phyloP scores from a whole-genome alignment of 2,797 vertebrate species.

The Esox masquinongy region DNA sequence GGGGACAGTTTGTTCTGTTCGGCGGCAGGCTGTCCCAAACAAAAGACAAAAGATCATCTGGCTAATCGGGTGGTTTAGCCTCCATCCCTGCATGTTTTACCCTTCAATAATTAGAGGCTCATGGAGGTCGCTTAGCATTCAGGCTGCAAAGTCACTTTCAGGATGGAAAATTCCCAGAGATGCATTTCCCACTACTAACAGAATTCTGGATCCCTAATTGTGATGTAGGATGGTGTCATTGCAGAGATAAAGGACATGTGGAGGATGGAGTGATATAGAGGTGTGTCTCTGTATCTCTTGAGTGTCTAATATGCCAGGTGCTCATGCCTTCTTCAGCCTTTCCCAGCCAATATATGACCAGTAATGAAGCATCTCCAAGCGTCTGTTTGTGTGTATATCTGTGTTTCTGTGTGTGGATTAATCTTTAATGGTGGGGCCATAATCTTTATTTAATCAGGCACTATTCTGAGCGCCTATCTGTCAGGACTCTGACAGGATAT shows the following conservation, averaged over 20 bases:
- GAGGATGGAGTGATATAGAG: not conserved
- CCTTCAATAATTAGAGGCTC: not conserved
- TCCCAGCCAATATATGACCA: not conserved
- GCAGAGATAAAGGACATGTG: not conserved
- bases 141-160: not conserved
- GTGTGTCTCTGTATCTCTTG: not conserved
- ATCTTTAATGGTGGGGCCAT: constrained; percentile 62
- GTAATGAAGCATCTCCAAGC: not conserved
- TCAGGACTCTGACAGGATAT: constrained; percentile 24
- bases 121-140: not conserved
- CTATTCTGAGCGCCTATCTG: constrained; percentile 62
- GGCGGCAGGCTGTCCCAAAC: not conserved
- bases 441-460: constrained; percentile 76
- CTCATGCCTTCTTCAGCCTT: not conserved
- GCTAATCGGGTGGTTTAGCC: not conserved
- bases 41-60: not conserved
- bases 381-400: constrained; percentile 7
- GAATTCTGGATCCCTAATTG: not conserved
- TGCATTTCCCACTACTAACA: not conserved
- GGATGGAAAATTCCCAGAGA: not conserved
- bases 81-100: not conserved
- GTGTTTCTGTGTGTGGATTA: constrained; percentile 28
- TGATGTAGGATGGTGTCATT: not conserved
- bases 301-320: not conserved
- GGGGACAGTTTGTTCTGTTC: not conserved